These are phyloP conservation scores for Platyscapa corneri DNA, from an alignment of 1,140 invertebrate genomes.

Conservation along the genomic window DNA sequence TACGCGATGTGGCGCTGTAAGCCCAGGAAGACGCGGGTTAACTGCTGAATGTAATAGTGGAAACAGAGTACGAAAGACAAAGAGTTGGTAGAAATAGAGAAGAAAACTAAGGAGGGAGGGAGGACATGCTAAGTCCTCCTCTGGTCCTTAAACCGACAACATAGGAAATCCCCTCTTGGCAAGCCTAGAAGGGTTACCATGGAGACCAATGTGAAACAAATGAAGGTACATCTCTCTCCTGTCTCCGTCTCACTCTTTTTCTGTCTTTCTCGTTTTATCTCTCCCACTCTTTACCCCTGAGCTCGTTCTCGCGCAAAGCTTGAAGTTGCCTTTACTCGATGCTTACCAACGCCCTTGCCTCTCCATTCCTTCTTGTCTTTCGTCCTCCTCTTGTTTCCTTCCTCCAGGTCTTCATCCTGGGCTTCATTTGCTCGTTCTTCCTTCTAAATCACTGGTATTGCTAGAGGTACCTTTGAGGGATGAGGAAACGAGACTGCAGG, in stretches of 20 bases:
- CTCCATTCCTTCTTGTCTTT: conserved; percentile 40
- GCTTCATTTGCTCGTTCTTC: conserved; percentile 58
- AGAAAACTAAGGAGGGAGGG: conserved; percentile 4
- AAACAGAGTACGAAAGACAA: not conserved
- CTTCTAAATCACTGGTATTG: conserved; percentile 62
- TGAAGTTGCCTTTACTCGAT: conserved; percentile 18
- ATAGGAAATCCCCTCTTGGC: conserved; percentile 70
- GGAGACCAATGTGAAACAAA: conserved; percentile 73
- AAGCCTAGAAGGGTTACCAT: conserved; percentile 71
- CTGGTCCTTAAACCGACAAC: conserved; percentile 69
- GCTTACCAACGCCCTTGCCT: conserved; percentile 54
- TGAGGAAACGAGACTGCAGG: conserved; percentile 51
- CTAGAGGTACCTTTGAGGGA: conserved; percentile 53
- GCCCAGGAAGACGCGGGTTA: not conserved
- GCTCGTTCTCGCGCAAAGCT: conserved; percentile 25
- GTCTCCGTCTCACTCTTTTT: conserved; percentile 39
- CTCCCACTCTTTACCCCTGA: conserved; percentile 32
- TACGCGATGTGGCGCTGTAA: not conserved
- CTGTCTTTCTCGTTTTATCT: conserved; percentile 22
- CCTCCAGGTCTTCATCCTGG: conserved; percentile 35
- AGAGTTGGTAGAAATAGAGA: conserved; percentile 11
- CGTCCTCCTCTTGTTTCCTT: conserved; percentile 55
- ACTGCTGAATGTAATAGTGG: not conserved
- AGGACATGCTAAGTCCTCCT: conserved; percentile 52
- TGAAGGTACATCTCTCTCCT: conserved; percentile 72